These are phyloP conservation scores for Crocuta crocuta DNA, from an alignment of 2,113 vertebrate species.

Conservation along the genomic window DNA sequence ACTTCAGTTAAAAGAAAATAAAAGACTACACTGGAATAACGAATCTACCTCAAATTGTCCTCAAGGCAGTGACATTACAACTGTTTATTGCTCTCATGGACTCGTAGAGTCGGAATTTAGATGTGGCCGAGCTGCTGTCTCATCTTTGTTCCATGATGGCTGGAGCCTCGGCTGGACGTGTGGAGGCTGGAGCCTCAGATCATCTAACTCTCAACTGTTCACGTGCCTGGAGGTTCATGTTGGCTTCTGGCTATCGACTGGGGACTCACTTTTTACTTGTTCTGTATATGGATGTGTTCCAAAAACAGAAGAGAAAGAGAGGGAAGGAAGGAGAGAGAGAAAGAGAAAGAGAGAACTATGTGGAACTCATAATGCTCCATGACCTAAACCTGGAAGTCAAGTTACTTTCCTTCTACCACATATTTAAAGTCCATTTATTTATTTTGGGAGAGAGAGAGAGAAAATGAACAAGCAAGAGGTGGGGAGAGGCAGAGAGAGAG, in stretches of 20 bases:
- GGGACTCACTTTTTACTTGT: not conserved
- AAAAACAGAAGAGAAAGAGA: not conserved
- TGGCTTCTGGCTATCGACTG: not conserved
- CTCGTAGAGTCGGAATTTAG: too few relatives aligned
- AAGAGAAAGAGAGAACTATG: not conserved
- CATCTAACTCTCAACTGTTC: not conserved
- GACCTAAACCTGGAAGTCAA: not conserved
- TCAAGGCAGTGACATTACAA: not conserved
- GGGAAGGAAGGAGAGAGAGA: not conserved
- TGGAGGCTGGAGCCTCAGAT: too few relatives aligned
- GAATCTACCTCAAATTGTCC: not conserved
- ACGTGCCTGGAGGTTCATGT: not conserved
- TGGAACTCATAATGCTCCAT: not conserved
- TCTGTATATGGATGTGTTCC: not conserved
- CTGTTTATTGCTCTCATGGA: too few relatives aligned
- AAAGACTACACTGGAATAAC: not conserved
- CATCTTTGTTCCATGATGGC: not conserved
- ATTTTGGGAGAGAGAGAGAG: too few relatives aligned
- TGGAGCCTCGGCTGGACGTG: too few relatives aligned
- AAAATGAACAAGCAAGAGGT: too few relatives aligned
- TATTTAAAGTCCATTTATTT: too few relatives aligned
- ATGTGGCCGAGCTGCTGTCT: accelerated
- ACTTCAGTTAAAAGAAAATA: not conserved
- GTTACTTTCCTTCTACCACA: not conserved
- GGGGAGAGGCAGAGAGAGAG: too few relatives aligned